Evolutionary conservation across 2,888 invertebrate species (phyloP), one percentile per base, ranked within the genome.

Genomic region (Octodonta nipae): DNA sequence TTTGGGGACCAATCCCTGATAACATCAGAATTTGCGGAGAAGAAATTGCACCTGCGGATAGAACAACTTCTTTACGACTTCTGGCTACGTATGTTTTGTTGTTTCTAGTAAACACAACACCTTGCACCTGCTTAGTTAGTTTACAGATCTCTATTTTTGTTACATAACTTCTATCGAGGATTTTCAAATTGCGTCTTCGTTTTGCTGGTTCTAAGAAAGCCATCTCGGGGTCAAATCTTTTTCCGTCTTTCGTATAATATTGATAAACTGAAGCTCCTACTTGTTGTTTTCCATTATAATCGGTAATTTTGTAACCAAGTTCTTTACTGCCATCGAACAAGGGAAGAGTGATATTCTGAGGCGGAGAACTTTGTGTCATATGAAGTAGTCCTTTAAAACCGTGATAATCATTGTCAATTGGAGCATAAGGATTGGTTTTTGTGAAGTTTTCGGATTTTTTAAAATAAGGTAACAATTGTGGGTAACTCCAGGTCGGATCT

Each of bases 11-110:
- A 15, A 86, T 64, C 7, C 87, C 88, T 0, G 86, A 86, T 8
- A 87, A 56, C 79, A 86, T 77, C 28, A 89, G 58, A 6, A 88
- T 57, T 54, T 87, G 86, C 0, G 88, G 83, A 1, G 84, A 80
- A 38, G 79, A 82, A 13, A 87, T 74, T 1, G 78, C 64, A 3
- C 88, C 87, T 0, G 83, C 83, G 7, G 78, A 72, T 10, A 87
- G 58, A 30, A 88, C 70, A 2, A 87, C 70, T 58, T 83, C 86
- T 40, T 75, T 79, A 3, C 64, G 67, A 4, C 80, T 82, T 5
- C 59, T 52, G 1, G 66, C 66, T 7, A 52, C 45, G 36, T 60
- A 72, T 43, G 64, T 65, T 48, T 52, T 60, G 12, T 67, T 68
- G 35, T 70, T 63, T 51, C 76, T 76, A 2, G 65, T 46, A 46